phyloP scores from a whole-genome alignment of 2,113 vertebrate genomes.

The Cnemophilus loriae region DNA sequence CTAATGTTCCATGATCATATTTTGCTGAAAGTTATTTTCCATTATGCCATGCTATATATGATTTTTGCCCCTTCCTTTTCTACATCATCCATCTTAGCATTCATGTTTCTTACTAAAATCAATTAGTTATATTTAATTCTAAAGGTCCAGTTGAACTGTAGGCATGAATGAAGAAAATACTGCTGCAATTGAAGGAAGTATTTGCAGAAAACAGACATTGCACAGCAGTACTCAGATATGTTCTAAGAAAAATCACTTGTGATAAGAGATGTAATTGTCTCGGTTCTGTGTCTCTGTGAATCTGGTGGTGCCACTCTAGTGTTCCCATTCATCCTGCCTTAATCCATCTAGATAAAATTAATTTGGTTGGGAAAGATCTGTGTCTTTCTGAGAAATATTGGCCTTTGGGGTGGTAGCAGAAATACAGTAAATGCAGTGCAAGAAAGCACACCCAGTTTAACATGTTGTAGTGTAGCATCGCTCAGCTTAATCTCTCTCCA shows the following conservation, averaged over 20 bases:
- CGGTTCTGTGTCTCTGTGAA: neutral
- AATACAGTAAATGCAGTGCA: neutral
- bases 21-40: neutral
- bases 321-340: neutral
- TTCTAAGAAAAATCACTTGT: neutral
- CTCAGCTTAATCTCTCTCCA: neutral
- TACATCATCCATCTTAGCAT: neutral
- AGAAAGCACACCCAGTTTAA: neutral
- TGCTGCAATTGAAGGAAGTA: neutral
- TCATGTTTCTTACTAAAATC: neutral
- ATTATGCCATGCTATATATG: neutral
- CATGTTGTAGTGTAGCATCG: accelerated
- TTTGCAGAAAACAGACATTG: neutral
- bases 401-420: neutral
- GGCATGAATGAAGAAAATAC: neutral
- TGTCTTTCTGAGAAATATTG: neutral
- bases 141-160: neutral
- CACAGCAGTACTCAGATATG: neutral
- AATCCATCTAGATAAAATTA: neutral
- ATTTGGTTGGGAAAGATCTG: neutral
- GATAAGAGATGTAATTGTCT: neutral
- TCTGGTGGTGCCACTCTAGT: neutral
- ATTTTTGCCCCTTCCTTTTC: neutral
- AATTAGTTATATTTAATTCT: neutral
- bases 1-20: neutral